Evolutionary conservation across 2,113 vertebrate genomes (phyloP).

Genomic region (Syrrhaptes paradoxus): DNA sequence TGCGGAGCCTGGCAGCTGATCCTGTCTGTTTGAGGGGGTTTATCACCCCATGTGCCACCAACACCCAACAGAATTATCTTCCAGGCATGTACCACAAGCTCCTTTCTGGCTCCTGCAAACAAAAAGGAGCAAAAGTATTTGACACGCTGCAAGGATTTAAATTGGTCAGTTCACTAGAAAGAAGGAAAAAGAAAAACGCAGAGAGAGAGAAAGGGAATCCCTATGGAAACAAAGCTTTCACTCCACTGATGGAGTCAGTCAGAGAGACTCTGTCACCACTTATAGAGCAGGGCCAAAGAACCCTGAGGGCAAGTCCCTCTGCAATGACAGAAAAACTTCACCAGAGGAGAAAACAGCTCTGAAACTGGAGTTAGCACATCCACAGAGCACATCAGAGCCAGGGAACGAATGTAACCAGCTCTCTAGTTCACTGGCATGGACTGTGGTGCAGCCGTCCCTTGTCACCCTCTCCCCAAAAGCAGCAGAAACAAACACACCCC

Average conservation of each 20-base stretch:
- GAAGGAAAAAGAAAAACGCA: neutral
- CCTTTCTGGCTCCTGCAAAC: neutral
- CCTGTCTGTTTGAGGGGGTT: neutral
- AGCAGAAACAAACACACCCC: neutral
- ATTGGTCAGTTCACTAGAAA: neutral
- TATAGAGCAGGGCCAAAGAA: neutral
- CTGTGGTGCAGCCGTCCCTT: neutral
- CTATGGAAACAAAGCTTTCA: slow-evolving; percentile 21
- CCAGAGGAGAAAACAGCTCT: neutral
- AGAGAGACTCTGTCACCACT: neutral
- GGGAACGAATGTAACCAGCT: neutral
- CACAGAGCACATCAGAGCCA: neutral
- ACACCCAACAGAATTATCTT: neutral
- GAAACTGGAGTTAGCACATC: neutral
- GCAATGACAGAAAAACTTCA: neutral
- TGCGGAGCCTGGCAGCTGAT: neutral
- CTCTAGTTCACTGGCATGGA: neutral
- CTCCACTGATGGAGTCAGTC: neutral
- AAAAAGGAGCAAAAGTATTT: neutral
- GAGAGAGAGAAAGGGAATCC: neutral
- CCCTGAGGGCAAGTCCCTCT: neutral
- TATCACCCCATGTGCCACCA: neutral
- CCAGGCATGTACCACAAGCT: neutral
- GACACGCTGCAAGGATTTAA: neutral
- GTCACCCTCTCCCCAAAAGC: neutral